These are phyloP conservation scores for Crepidodera aurea DNA, from an alignment of 2,888 invertebrate genomes.

Conservation along the genomic window DNA sequence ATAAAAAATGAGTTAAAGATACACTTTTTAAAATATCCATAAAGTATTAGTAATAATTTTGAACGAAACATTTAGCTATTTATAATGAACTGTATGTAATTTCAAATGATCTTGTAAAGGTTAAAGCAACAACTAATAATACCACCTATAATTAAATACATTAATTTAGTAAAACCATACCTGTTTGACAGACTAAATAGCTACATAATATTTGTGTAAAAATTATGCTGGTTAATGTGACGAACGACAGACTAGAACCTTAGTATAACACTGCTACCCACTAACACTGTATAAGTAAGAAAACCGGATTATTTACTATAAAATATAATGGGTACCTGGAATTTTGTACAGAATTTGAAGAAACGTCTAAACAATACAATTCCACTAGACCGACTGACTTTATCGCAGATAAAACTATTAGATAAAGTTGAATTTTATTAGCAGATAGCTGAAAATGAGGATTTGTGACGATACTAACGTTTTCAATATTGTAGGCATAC, in stretches of 20 bases:
- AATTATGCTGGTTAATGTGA: not conserved
- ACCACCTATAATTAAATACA: not conserved
- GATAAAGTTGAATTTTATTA: constrained; percentile 11
- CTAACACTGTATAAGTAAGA: not conserved
- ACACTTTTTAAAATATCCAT: no score
- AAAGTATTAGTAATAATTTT: no score
- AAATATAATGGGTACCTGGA: constrained; percentile 1
- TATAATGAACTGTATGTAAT: not conserved
- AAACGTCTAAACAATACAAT: constrained; percentile 8
- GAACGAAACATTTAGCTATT: not conserved
- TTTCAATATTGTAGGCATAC: constrained; percentile 4
- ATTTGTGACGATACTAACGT: constrained; percentile 13
- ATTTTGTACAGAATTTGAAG: not conserved
- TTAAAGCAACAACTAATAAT: constrained; percentile 4
- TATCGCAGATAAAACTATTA: constrained; percentile 20
- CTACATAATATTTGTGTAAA: not conserved
- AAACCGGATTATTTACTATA: constrained; percentile 14
- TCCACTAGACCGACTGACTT: constrained; percentile 13
- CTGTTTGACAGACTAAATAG: constrained; percentile 2
- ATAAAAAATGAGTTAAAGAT: no score
- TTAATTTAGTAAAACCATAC: not conserved
- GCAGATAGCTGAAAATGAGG: constrained; percentile 5
- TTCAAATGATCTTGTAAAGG: constrained; percentile 14
- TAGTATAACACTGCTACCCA: not conserved
- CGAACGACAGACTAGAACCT: not conserved